Conservation (phyloP, 2,113 vertebrate species). For the Clarias gariepinus region DNA sequence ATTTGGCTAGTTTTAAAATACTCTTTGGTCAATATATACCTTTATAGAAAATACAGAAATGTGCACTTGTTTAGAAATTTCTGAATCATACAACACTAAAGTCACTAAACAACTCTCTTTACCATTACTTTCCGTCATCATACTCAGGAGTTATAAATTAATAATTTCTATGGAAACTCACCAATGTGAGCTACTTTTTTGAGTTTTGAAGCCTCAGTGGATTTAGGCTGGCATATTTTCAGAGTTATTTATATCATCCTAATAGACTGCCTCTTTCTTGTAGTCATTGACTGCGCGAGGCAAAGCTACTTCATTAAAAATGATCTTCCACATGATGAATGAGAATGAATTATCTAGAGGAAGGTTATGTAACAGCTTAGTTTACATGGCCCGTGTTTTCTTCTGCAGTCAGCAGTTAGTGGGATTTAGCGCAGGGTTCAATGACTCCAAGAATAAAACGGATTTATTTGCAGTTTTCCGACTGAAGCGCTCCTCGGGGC, state of each 20-base stretch:
- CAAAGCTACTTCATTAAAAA: conserved; percentile 16
- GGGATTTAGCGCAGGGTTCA: conserved; percentile 9
- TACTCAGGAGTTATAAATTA: conserved; percentile 8
- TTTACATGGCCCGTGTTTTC: conserved; percentile 6
- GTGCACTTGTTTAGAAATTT: too few relatives aligned
- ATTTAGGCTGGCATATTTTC: conserved; percentile 12
- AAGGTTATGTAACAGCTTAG: conserved; percentile 2
- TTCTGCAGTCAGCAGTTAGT: conserved; percentile 7
- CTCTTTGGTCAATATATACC: too few relatives aligned
- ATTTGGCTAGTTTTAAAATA: too few relatives aligned
- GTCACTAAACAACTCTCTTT: neutral
- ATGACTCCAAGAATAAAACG: conserved; percentile 27
- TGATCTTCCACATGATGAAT: conserved; percentile 14
- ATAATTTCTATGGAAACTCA: conserved; percentile 30
- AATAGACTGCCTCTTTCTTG: neutral
- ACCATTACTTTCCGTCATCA: neutral
- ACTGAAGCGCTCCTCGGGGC: conserved; percentile 11
- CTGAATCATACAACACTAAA: neutral
- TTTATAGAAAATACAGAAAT: too few relatives aligned
- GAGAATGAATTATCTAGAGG: conserved; percentile 7
- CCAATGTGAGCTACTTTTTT: conserved; percentile 46
- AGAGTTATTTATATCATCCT: neutral
- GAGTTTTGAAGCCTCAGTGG: conserved; percentile 8
- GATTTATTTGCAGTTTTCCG: conserved; percentile 27
- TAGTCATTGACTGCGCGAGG: neutral